A percentile compares a stretch with the other conserved stretches of the same genome.
Evolutionary conservation across 2,888 invertebrate genomes (phyloP).

Genomic region (Malachius bipustulatus): DNA sequence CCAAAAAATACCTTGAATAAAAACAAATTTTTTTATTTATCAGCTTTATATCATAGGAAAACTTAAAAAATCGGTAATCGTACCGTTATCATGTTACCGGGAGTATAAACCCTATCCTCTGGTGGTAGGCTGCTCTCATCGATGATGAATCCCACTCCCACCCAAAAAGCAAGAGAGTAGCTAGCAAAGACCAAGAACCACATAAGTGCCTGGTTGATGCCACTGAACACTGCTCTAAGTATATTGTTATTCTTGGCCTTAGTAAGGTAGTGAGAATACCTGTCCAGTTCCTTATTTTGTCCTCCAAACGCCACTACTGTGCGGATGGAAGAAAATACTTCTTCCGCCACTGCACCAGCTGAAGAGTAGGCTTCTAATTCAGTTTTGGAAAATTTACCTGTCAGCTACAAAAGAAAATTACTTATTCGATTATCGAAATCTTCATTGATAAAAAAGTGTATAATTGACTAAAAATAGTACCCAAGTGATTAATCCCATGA

Average conservation of each 20-base stretch:
- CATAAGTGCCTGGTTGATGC: slow-evolving; percentile 57
- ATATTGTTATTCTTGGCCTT: slow-evolving; percentile 54
- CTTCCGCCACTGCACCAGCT: slow-evolving; percentile 65
- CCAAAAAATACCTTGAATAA: no score
- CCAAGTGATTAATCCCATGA: no score
- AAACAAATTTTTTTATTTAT: no score
- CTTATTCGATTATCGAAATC: no score
- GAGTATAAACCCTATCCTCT: slow-evolving; percentile 46
- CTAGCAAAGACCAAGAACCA: slow-evolving; percentile 65
- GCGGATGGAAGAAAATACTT: slow-evolving; percentile 58
- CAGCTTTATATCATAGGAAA: no score
- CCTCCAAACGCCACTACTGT: slow-evolving; percentile 73
- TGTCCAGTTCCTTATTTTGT: slow-evolving; percentile 55
- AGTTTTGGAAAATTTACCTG: slow-evolving; percentile 52
- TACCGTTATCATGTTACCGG: slow-evolving; percentile 59
- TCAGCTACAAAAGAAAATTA: slow-evolving; percentile 37
- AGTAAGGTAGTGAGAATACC: slow-evolving; percentile 43
- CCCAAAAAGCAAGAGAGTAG: slow-evolving; percentile 68
- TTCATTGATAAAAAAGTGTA: no score
- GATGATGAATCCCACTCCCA: slow-evolving; percentile 59
- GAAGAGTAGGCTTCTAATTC: slow-evolving; percentile 61
- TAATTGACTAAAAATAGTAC: no score
- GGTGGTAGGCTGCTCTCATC: slow-evolving; percentile 43
- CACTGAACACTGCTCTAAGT: slow-evolving; percentile 53
- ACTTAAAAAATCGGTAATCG: no score